These are phyloP conservation scores for Thalassarche chlororhynchos DNA, from an alignment of 2,113 vertebrate species.

Conservation along the genomic window DNA sequence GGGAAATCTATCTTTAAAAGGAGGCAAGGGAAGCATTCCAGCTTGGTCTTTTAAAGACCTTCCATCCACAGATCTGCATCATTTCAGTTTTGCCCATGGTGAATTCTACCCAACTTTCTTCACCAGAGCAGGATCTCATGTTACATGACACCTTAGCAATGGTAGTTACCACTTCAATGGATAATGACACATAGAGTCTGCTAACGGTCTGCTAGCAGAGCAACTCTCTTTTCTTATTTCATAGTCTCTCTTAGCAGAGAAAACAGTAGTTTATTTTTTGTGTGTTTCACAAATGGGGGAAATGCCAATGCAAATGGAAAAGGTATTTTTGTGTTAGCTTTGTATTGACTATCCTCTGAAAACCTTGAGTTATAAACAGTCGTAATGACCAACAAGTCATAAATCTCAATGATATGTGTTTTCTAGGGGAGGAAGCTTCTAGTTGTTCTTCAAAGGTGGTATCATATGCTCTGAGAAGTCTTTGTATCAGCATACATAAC, in stretches of 20 bases:
- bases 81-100: background rate
- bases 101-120: background rate
- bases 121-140: background rate
- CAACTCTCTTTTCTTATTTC: background rate
- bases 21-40: background rate
- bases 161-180: fast-evolving
- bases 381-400: background rate
- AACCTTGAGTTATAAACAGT: background rate
- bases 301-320: background rate
- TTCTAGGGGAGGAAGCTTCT: background rate
- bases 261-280: background rate
- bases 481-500: background rate
- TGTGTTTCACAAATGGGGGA: background rate
- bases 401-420: background rate
- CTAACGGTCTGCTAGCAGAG: background rate
- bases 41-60: background rate
- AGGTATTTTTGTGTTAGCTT: background rate
- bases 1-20: background rate
- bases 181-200: background rate
- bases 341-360: background rate
- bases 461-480: background rate
- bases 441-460: background rate
- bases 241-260: background rate
- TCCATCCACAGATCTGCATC: background rate
- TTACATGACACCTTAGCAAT: background rate